Percentiles rank a stretch among this genome's conserved stretches.
These are phyloP conservation scores for Romanomermis culicivorax DNA, from an alignment of 2,888 invertebrate genomes.

Conservation along the genomic window DNA sequence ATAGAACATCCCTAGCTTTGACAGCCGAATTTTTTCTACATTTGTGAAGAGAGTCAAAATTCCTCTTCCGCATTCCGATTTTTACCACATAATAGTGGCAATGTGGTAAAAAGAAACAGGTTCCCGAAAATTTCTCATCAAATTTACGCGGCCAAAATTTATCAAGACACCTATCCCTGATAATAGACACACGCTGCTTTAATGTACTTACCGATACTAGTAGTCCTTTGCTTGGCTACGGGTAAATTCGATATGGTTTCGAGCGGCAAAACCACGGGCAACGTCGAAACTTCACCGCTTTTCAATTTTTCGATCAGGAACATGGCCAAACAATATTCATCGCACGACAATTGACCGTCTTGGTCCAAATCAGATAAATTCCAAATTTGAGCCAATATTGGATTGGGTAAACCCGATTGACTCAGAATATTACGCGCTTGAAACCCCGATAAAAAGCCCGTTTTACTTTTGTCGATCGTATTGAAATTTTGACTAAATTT, in stretches of 20 bases:
- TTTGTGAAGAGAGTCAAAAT: too few species aligned
- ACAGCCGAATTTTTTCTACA: too few species aligned
- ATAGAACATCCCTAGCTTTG: too few species aligned
- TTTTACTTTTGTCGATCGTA: conserved; percentile 18
- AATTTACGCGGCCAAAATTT: too few species aligned
- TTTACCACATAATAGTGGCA: too few species aligned
- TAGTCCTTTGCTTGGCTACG: not conserved
- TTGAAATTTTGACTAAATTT: conserved; percentile 26
- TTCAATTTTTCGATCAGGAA: conserved; percentile 54
- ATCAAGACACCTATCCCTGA: too few species aligned
- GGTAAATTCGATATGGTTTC: conserved; percentile 13
- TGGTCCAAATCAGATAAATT: conserved; percentile 71
- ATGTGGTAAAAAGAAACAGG: too few species aligned
- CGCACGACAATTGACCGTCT: conserved; percentile 79
- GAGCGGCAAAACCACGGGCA: conserved; percentile 65
- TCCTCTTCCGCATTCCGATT: too few species aligned
- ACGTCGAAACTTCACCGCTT: conserved; percentile 35
- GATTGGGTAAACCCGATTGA: conserved; percentile 71
- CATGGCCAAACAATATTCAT: conserved; percentile 93
- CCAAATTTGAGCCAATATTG: conserved; percentile 84
- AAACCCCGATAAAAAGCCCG: conserved; percentile 10
- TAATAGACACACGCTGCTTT: too few species aligned
- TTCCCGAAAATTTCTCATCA: too few species aligned
- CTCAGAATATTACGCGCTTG: conserved; percentile 66
- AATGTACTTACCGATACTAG: not conserved